A percentile compares a stretch with the other conserved stretches of the same genome.
Evolutionary conservation across 2,113 vertebrate species (phyloP).

Genomic region (Chaetorhynchus papuensis): DNA sequence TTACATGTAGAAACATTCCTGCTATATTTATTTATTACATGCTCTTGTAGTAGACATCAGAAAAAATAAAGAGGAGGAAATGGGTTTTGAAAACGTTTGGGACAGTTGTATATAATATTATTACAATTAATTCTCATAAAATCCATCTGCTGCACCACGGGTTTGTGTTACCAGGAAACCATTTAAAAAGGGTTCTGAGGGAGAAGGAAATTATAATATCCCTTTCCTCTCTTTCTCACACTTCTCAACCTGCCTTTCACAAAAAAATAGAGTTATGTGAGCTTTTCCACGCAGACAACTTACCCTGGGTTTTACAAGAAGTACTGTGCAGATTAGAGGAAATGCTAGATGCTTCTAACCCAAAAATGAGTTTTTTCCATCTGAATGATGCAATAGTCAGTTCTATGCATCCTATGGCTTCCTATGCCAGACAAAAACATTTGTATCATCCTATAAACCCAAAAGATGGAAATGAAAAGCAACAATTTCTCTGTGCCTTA

Average conservation of each 20-base stretch:
- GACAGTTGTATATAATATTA: conserved; percentile 34
- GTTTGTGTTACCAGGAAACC: conserved; percentile 53
- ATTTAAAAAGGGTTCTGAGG: conserved; percentile 25
- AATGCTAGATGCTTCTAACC: not conserved
- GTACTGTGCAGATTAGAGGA: not conserved
- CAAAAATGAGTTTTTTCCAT: not conserved
- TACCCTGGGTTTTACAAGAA: not conserved
- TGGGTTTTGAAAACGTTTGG: conserved; percentile 3
- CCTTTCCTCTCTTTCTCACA: conserved; percentile 26
- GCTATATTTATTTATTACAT: conserved; percentile 28
- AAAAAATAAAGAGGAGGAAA: conserved; percentile 44
- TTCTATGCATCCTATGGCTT: not conserved
- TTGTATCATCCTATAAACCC: not conserved
- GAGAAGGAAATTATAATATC: conserved; percentile 35
- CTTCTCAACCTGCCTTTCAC: conserved; percentile 1
- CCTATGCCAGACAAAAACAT: not conserved
- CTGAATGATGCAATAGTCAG: not conserved
- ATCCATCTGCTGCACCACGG: conserved; percentile 36
- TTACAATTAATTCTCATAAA: conserved; percentile 56
- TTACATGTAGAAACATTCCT: not conserved
- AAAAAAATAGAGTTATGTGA: not conserved
- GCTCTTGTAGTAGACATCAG: not conserved
- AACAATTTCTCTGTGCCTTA: not conserved
- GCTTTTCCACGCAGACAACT: not conserved
- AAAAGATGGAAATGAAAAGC: not conserved